These are phyloP conservation scores for Desmophyllum pertusum DNA, from an alignment of 92 coral and sea anemone species.

Conservation along the genomic window DNA sequence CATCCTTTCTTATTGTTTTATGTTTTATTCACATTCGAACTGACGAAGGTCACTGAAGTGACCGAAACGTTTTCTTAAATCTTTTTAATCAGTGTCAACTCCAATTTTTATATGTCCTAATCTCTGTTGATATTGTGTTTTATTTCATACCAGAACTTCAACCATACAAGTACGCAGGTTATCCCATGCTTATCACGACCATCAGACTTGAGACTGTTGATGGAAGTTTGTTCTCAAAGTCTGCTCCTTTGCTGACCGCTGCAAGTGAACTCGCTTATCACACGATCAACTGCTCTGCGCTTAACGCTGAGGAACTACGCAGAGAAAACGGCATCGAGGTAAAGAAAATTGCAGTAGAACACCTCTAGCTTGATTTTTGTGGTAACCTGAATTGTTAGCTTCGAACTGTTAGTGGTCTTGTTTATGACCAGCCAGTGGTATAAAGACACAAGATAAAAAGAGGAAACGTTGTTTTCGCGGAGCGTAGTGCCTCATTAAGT, in stretches of 20 bases:
- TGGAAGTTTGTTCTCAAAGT: conserved; percentile 73
- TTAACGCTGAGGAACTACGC: conserved; percentile 97
- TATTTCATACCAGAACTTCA: conserved; percentile 70
- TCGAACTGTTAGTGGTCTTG: not conserved
- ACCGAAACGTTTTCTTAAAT: too few relatives aligned
- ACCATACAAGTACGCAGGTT: conserved; percentile 99
- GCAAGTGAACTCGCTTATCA: conserved; percentile 97
- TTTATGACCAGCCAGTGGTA: not conserved
- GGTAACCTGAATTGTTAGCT: not conserved
- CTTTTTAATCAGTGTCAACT: not conserved
- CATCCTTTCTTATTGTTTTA: too few relatives aligned
- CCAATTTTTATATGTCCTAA: not conserved
- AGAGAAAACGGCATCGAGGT: conserved; percentile 97
- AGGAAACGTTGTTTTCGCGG: too few relatives aligned
- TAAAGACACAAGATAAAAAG: too few relatives aligned
- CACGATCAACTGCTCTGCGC: conserved; percentile 97
- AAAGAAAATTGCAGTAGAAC: not conserved
- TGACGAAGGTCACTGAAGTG: too few relatives aligned
- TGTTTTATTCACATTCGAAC: too few relatives aligned
- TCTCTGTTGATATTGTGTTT: not conserved
- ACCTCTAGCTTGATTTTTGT: too few relatives aligned
- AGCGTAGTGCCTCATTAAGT: too few relatives aligned
- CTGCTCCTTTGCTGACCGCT: conserved; percentile 86
- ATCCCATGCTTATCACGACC: conserved; percentile 98
- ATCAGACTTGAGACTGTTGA: conserved; percentile 89